Conservation (phyloP, 2,113 vertebrate genomes). For the Stictonetta naevosa region DNA sequence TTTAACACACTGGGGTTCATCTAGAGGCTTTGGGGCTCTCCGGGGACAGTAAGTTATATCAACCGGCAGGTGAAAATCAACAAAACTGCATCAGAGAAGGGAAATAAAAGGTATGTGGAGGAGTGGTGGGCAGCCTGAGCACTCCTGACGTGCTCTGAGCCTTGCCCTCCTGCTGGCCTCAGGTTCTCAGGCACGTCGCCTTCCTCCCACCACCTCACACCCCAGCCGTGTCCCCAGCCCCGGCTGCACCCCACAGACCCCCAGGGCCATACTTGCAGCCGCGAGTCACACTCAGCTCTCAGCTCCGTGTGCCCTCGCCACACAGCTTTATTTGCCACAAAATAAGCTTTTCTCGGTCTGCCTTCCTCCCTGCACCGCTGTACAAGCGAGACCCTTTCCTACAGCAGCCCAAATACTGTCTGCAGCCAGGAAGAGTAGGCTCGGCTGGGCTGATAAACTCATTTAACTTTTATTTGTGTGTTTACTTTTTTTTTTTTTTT, state of each 20-base stretch:
- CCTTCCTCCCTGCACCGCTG: neutral
- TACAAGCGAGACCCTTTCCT: constrained; percentile 29
- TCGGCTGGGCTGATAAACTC: neutral
- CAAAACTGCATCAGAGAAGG: neutral
- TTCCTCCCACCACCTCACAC: neutral
- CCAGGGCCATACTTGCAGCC: neutral
- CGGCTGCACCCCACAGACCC: neutral
- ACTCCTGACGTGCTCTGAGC: constrained; percentile 53
- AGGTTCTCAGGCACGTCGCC: neutral
- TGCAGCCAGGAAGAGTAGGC: neutral
- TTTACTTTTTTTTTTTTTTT: neutral
- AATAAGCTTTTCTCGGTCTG: neutral
- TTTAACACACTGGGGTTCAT: neutral
- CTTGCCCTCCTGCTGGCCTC: neutral
- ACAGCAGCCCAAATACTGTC: constrained; percentile 5
- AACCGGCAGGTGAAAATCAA: constrained; percentile 12
- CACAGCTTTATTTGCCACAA: neutral
- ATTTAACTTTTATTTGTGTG: neutral
- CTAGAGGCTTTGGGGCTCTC: constrained; percentile 1
- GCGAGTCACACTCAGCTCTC: accelerated
- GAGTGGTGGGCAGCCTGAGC: neutral
- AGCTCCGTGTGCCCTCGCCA: neutral
- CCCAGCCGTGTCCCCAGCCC: neutral
- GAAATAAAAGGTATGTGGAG: neutral
- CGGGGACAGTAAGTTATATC: neutral